phyloP scores from a whole-genome alignment of 37 sponge, comb jelly and placozoan genomes.

The Ianthella basta region DNA sequence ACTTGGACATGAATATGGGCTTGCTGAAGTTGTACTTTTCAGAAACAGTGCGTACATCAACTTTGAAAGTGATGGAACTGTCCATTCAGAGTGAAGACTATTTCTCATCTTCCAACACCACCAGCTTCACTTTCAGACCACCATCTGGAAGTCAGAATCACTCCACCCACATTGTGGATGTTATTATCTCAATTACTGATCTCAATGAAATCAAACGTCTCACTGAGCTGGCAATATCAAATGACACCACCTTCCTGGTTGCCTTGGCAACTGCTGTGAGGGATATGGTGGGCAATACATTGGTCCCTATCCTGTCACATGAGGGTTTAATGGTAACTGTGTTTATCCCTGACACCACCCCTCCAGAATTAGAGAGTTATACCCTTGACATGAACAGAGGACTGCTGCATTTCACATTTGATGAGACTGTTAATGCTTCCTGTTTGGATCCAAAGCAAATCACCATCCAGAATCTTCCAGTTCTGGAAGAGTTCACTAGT shows the following conservation, averaged over 20 bases:
- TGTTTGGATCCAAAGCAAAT: conserved; percentile 70
- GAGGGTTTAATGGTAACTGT: conserved; percentile 51
- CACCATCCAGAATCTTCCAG: conserved; percentile 36
- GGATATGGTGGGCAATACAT: conserved; percentile 64
- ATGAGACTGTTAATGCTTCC: conserved; percentile 81
- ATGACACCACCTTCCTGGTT: conserved; percentile 65
- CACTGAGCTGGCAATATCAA: conserved; percentile 62
- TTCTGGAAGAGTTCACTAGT: too few relatives aligned
- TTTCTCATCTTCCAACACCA: conserved; percentile 2
- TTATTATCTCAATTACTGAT: conserved; percentile 56
- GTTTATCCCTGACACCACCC: conserved; percentile 59
- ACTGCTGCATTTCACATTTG: conserved; percentile 68
- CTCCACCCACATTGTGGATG: conserved; percentile 60
- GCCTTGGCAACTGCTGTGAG: conserved; percentile 38
- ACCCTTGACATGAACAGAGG: conserved; percentile 72
- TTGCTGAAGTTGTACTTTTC: conserved; percentile 64
- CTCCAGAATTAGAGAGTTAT: conserved; percentile 52
- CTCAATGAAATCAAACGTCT: conserved; percentile 78
- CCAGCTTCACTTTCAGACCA: conserved; percentile 37
- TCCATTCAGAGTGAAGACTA: conserved; percentile 57
- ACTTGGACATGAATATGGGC: conserved; percentile 64
- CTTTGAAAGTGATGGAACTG: conserved; percentile 51
- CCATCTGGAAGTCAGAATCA: conserved; percentile 34
- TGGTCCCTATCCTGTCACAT: conserved; percentile 39
- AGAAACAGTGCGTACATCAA: conserved; percentile 74